Percentiles rank a stretch among this genome's conserved stretches.
These are phyloP conservation scores for Passer montanus DNA, from an alignment of 2,113 vertebrate genomes.

Conservation along the genomic window DNA sequence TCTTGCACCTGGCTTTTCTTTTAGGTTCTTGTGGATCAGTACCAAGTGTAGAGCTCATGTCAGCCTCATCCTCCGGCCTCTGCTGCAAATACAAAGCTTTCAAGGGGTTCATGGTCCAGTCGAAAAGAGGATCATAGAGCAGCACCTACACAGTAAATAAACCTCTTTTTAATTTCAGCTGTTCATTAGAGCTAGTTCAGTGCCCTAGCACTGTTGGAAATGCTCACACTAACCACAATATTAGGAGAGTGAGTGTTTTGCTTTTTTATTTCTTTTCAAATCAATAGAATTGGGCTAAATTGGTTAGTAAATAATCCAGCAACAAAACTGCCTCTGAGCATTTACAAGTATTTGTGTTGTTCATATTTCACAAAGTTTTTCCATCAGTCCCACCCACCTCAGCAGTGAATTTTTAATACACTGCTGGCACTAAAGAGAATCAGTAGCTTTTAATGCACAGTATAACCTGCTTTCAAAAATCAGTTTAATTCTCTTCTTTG, in stretches of 20 bases:
- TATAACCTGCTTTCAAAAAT: background rate
- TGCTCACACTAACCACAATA: background rate
- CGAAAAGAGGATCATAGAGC: slow-evolving; percentile 95
- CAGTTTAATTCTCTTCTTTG: background rate
- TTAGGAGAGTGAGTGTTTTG: background rate
- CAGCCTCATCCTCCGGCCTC: slow-evolving; percentile 89
- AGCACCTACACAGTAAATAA: slow-evolving; percentile 80
- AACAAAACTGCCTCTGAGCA: background rate
- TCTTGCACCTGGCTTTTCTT: slow-evolving; percentile 80
- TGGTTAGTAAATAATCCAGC: background rate
- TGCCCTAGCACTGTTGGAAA: background rate
- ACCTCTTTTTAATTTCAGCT: background rate
- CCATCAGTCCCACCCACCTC: background rate
- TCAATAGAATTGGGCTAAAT: background rate
- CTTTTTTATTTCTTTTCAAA: background rate
- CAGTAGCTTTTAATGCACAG: background rate
- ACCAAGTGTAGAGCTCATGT: slow-evolving; percentile 81
- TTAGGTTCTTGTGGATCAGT: slow-evolving; percentile 79
- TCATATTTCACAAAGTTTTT: background rate
- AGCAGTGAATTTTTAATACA: background rate
- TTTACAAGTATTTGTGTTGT: background rate
- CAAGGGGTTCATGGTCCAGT: slow-evolving; percentile 98
- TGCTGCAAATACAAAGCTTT: slow-evolving; percentile 95
- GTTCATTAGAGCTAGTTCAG: background rate
- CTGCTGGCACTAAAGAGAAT: background rate